Evolutionary conservation across 2,888 invertebrate species (phyloP), one percentile per base, ranked within the genome.

Genomic region (Acheta domesticus): DNA sequence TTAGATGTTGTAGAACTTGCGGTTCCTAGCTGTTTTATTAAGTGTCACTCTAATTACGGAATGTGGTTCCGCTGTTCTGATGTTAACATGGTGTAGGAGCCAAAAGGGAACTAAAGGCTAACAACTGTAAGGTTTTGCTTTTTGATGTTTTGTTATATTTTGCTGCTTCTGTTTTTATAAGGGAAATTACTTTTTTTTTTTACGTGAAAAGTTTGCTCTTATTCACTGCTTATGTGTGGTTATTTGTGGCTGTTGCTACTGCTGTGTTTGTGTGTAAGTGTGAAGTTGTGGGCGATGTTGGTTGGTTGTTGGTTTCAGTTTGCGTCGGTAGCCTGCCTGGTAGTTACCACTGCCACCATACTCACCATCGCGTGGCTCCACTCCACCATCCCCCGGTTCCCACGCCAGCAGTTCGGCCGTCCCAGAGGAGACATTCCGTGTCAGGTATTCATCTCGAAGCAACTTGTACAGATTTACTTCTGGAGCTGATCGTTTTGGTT

Each of bases 371-470:
- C 73, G 76, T 79, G 21, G 77, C 79, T 74, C 78, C 74, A 77
- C 78, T 77, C 73, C 80, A 75, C 80, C 74, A 23, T n/a, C 49
- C 78, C 48, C 49, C 75, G 23, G 50, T 74, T 23, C 75, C 79
- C 8, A 79, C 78, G n/a, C 50, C 77, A 48, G 76, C 80, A 62
- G 76, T 75, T 36, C 80, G 85, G 82, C 84, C 84, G 78, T 84
- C 85, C 78, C 84, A 85, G 84, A 83, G 87, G 80, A 85, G 87
- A 48, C 87, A 86, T 84, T 87, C 86, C 76, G 86, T 86, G 80
- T 86, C 87, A 86, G 87, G 87, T 87, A 81, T 75, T 75, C 74
- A 49, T 73, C 49, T 19, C 77, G 36, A 36, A 36, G 36, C 36
- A 36, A 36, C 36, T 36, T 36, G 48, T 75, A 49, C 36, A 75